Conservation (phyloP, 2,888 invertebrate genomes). For the Cecidostiba fungosa region DNA sequence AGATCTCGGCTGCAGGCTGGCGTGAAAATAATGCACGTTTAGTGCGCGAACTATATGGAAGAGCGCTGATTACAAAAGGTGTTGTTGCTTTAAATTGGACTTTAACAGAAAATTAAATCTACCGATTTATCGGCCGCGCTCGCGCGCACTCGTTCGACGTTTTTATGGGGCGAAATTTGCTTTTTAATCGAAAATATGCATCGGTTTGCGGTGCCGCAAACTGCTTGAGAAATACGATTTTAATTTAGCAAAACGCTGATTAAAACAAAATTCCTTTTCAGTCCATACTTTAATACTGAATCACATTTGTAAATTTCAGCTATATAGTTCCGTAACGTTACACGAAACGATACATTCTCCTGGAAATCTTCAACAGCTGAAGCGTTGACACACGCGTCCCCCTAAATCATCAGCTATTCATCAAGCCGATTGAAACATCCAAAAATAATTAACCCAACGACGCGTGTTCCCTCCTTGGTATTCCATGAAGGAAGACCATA, state of each 20-base stretch:
- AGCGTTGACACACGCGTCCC: slow-evolving; percentile 11
- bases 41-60: neutral
- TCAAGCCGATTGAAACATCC: slow-evolving; percentile 47
- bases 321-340: neutral
- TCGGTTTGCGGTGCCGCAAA: neutral
- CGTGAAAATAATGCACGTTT: neutral
- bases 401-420: neutral
- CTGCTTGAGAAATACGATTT: neutral
- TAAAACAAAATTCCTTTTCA: neutral
- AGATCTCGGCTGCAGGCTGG: neutral
- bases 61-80: slow-evolving; percentile 1
- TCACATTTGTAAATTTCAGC: neutral
- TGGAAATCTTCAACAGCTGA: slow-evolving; percentile 27
- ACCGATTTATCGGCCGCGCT: neutral
- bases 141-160: neutral
- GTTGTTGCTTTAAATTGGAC: slow-evolving; percentile 26
- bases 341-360: neutral
- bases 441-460: slow-evolving; percentile 39
- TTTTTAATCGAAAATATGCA: slow-evolving; percentile 1
- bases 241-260: neutral
- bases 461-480: neutral
- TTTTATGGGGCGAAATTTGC: neutral
- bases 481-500: neutral
- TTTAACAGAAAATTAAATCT: slow-evolving; percentile 54
- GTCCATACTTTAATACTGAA: neutral